phyloP scores from a whole-genome alignment of 2,113 vertebrate genomes.

The Cebidichthys violaceus region DNA sequence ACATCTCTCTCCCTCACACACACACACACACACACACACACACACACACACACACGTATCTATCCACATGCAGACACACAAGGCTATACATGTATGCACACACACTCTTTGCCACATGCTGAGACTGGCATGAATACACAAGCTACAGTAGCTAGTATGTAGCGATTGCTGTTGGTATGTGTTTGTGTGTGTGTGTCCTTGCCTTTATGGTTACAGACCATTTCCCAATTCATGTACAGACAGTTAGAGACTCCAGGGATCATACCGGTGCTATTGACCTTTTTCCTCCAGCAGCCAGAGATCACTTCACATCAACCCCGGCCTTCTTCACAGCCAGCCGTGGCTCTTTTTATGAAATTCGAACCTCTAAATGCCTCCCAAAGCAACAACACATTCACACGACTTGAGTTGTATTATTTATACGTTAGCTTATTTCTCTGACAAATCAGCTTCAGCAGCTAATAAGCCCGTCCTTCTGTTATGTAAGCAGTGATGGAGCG shows the following conservation, averaged over 20 bases:
- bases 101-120: neutral
- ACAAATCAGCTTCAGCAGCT: conserved; percentile 25
- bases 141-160: neutral
- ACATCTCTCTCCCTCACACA: conserved; percentile 33
- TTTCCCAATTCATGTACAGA: conserved; percentile 53
- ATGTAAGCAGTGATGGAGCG: conserved; percentile 34
- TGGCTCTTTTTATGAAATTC: conserved; percentile 11
- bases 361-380: neutral
- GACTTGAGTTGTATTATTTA: conserved; percentile 3
- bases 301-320: conserved; percentile 8
- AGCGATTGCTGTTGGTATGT: neutral
- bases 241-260: conserved; percentile 54
- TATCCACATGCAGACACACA: conserved; percentile 5
- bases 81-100: neutral
- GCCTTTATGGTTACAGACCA: conserved; percentile 40
- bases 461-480: conserved; percentile 23
- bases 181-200: conserved; percentile 25
- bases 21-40: conserved; percentile 29
- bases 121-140: conserved; percentile 14
- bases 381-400: neutral
- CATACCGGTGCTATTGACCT: conserved; percentile 53
- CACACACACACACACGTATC: conserved; percentile 27
- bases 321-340: neutral
- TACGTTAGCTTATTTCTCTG: neutral
- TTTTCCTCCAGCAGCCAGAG: conserved; percentile 39